Percentiles rank a stretch among this genome's conserved stretches.
These are phyloP conservation scores for Artibeus lituratus DNA, from an alignment of 2,797 vertebrate genomes.

Conservation along the genomic window DNA sequence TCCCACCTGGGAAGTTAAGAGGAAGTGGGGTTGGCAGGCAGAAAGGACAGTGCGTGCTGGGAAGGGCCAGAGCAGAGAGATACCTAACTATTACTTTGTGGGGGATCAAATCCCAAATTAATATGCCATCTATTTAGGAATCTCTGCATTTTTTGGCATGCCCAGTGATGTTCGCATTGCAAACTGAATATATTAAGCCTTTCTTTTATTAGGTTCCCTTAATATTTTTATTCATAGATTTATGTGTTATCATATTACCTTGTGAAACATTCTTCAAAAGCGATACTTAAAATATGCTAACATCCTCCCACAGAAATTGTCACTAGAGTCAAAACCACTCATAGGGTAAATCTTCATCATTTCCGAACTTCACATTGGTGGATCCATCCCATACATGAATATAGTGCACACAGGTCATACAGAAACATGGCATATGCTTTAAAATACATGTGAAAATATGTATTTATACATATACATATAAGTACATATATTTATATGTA, in stretches of 20 bases:
- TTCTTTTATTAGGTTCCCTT: background rate
- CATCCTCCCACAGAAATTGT: background rate
- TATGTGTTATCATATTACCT: background rate
- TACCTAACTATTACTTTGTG: background rate
- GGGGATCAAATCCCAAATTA: background rate
- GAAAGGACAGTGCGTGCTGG: background rate
- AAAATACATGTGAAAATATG: background rate
- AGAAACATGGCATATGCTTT: background rate
- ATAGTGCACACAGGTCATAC: background rate
- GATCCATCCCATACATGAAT: background rate
- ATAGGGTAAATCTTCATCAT: background rate
- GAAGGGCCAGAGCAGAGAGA: background rate
- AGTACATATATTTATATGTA: background rate
- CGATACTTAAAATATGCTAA: background rate
- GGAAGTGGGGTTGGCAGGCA: background rate
- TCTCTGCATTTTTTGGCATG: background rate
- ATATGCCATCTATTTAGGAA: background rate
- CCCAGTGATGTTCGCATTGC: background rate
- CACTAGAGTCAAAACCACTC: background rate
- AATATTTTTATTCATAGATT: background rate
- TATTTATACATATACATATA: background rate
- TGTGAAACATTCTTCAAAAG: background rate
- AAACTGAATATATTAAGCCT: background rate
- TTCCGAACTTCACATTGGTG: background rate
- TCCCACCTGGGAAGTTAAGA: rapidly evolving